Evolutionary conservation across 2,113 vertebrate species (phyloP).

Genomic region (Lamprotornis superbus): DNA sequence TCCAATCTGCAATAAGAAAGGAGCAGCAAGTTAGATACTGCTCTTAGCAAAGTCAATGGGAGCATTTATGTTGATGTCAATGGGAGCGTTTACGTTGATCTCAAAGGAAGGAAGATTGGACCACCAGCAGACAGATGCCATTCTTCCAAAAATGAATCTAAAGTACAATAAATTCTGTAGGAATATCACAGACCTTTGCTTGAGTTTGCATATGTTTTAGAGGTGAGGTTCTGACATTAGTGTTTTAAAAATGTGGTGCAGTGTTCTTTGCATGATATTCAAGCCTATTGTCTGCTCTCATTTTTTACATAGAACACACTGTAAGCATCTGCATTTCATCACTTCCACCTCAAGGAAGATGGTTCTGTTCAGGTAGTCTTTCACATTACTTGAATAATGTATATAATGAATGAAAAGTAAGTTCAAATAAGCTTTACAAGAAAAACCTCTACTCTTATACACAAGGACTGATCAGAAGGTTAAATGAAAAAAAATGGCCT

Average conservation of each 20-base stretch:
- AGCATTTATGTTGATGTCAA: not conserved
- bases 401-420: not conserved
- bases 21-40: not conserved
- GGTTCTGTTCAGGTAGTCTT: not conserved
- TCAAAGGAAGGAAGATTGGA: not conserved
- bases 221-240: not conserved
- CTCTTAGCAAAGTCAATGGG: not conserved
- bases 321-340: conserved; percentile 22
- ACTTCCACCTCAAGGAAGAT: not conserved
- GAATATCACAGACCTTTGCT: not conserved
- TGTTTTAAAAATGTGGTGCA: not conserved
- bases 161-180: not conserved
- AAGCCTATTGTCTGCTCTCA: not conserved
- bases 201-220: not conserved
- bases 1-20: not conserved
- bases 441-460: not conserved
- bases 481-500: not conserved
- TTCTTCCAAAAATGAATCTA: not conserved
- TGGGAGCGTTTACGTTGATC: not conserved
- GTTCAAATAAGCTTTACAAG: not conserved
- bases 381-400: conserved; percentile 36
- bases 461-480: not conserved
- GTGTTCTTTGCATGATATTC: not conserved
- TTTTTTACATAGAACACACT: not conserved
- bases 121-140: not conserved